These are phyloP conservation scores for Camptogramma bilineatum DNA, from an alignment of 2,888 invertebrate species.

Conservation along the genomic window DNA sequence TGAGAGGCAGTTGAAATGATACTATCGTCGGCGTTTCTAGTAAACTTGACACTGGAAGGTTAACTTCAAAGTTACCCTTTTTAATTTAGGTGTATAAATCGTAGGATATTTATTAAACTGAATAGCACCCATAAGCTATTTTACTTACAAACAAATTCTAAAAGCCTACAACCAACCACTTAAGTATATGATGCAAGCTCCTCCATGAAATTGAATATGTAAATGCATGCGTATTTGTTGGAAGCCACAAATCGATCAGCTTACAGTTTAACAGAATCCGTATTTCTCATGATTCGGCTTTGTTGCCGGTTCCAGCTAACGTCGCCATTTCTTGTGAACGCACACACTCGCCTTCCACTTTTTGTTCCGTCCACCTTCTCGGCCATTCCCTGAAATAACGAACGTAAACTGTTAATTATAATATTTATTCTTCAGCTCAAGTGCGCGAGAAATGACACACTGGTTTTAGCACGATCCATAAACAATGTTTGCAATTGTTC, in stretches of 20 bases:
- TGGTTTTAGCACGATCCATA: constrained; percentile 33
- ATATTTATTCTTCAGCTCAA: constrained; percentile 33
- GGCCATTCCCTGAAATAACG: constrained; percentile 41
- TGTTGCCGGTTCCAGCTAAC: constrained; percentile 54
- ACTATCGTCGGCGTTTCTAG: constrained; percentile 29
- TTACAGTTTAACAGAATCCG: constrained; percentile 63
- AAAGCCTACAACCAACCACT: not conserved
- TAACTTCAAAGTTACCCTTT: not conserved
- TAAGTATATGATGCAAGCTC: constrained; percentile 3
- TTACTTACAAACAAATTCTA: not conserved
- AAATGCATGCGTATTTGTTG: constrained; percentile 39
- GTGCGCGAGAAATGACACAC: constrained; percentile 34
- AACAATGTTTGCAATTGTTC: constrained; percentile 31
- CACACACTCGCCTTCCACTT: constrained; percentile 46
- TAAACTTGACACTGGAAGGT: constrained; percentile 22
- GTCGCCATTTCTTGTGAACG: constrained; percentile 48
- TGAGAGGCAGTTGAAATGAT: constrained; percentile 28
- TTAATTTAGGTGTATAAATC: not conserved
- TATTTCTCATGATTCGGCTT: constrained; percentile 56
- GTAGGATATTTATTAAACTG: not conserved
- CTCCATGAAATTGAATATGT: constrained; percentile 26
- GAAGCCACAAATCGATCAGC: constrained; percentile 54
- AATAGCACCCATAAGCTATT: not conserved
- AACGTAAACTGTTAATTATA: constrained; percentile 31
- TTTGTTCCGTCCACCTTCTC: constrained; percentile 47